A percentile compares a stretch with the other conserved stretches of the same genome.
Evolutionary conservation across 2,888 invertebrate species (phyloP).

Genomic region (Amiota minor): DNA sequence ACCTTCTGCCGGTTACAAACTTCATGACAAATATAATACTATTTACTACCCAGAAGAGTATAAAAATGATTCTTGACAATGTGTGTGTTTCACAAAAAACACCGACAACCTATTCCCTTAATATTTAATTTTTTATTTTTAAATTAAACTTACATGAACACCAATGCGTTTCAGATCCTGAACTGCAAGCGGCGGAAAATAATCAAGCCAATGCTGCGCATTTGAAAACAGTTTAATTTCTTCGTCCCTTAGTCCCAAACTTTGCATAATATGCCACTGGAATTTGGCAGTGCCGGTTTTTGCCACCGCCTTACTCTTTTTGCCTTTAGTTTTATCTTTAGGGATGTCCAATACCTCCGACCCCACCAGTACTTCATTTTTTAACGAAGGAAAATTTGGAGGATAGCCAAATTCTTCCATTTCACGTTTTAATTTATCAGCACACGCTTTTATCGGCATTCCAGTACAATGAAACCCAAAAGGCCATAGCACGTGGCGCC

Average conservation of each 20-base stretch:
- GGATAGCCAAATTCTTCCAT: slow-evolving; percentile 93
- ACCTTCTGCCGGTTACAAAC: too few species aligned
- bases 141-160: slow-evolving; percentile 81
- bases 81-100: too few species aligned
- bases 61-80: too few species aligned
- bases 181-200: slow-evolving; percentile 94
- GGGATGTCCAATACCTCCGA: slow-evolving; percentile 77
- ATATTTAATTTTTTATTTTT: not conserved
- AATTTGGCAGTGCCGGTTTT: slow-evolving; percentile 92
- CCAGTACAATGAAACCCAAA: slow-evolving; percentile 99
- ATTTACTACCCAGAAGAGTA: too few species aligned
- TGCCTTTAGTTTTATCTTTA: slow-evolving; percentile 92
- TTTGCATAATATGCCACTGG: slow-evolving; percentile 99
- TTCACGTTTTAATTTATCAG: slow-evolving; percentile 96
- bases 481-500: slow-evolving; percentile 93
- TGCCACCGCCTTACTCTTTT: slow-evolving; percentile 96
- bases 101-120: too few species aligned
- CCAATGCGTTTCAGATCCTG: slow-evolving; percentile 92
- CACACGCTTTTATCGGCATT: slow-evolving; percentile 99
- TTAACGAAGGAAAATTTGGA: slow-evolving; percentile 85
- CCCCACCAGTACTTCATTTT: slow-evolving; percentile 73
- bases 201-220: slow-evolving; percentile 93
- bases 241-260: slow-evolving; percentile 90
- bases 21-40: too few species aligned
- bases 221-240: slow-evolving; percentile 95